Evolutionary conservation across 2,113 vertebrate genomes (phyloP).

Genomic region (Sturnira hondurensis): DNA sequence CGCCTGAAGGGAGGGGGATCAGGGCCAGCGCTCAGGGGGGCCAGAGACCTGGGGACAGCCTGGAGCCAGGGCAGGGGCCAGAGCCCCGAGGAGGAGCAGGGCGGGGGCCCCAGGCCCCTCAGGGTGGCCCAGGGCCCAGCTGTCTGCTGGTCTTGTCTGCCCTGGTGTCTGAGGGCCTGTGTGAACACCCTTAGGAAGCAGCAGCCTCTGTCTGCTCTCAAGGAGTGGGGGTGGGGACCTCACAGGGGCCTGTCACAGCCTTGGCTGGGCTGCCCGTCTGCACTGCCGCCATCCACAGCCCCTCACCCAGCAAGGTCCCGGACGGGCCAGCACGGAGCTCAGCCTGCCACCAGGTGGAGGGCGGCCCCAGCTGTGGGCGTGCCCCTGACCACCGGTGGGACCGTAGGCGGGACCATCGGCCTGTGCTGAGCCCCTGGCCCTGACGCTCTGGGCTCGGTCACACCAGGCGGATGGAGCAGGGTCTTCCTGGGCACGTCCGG

Average conservation of each 20-base stretch:
- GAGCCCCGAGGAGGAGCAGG: background rate
- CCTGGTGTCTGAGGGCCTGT: background rate
- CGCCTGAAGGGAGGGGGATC: background rate
- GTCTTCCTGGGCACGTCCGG: background rate
- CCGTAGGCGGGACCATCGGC: fast-evolving
- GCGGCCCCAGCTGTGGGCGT: background rate
- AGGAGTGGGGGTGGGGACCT: fast-evolving
- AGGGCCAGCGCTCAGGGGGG: too few relatives aligned
- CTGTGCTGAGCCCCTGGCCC: background rate
- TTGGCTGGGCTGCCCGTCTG: background rate
- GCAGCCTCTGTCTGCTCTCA: background rate
- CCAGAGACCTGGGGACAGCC: background rate
- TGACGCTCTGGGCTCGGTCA: background rate
- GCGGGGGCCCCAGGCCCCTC: background rate
- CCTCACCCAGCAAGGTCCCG: background rate
- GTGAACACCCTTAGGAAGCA: background rate
- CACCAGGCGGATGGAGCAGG: fast-evolving
- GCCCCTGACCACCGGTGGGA: fast-evolving
- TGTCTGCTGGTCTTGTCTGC: background rate
- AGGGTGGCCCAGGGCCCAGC: background rate
- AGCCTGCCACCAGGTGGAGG: background rate
- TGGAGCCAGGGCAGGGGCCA: background rate
- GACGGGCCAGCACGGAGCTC: background rate
- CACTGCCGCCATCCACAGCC: background rate
- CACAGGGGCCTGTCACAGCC: background rate